Evolutionary conservation across 2,888 invertebrate genomes (phyloP), one percentile per base, ranked within the genome.

Genomic region (Blomia tropicalis): DNA sequence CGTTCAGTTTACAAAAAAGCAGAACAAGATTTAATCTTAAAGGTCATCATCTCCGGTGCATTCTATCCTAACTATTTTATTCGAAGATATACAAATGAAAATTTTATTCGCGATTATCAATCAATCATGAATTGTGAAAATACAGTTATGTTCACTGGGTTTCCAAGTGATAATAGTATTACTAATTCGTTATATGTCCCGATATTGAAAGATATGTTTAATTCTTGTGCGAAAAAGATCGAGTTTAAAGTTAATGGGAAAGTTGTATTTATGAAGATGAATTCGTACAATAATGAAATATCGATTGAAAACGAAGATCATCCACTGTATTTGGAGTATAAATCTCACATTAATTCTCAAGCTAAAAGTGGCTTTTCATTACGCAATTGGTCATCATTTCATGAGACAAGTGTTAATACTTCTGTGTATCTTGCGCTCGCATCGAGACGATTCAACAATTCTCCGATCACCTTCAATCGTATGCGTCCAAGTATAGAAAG

Each of bases 1-100:
- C 51, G 51, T n/a, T 25, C 51, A 11, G 7, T 27, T 27, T 27
- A 27, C 23, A 22, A 22, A 22, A 47, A 47, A n/a, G 7, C 51
- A 23, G 80, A 83, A 68, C 79, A 78, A 59, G 75, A 79, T 0
- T 74, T 83, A 0, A 73, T 84, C n/a, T 72, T 85, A 0, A 85
- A 85, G 84, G 73, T 87, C 43, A 78, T 84, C n/a, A 75, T 87
- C 36, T 83, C 84, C 63, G 89, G 87, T 1, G 91, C 92, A 1
- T 91, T 91, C 74, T 95, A 91, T 75, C 95, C 95, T 0, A 83
- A 92, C 73, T 93, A 86, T 74, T 93, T 87, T 75, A 74, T 82
- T 23, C 78, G 81, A 32, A 78, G 79, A 58, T 77, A 79, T 61
- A 73, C 77, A 0, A 79, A 81, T 65, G 85, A 87, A 71, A 76